phyloP scores from a whole-genome alignment of 1,140 invertebrate genomes.

The Nebria ingens region DNA sequence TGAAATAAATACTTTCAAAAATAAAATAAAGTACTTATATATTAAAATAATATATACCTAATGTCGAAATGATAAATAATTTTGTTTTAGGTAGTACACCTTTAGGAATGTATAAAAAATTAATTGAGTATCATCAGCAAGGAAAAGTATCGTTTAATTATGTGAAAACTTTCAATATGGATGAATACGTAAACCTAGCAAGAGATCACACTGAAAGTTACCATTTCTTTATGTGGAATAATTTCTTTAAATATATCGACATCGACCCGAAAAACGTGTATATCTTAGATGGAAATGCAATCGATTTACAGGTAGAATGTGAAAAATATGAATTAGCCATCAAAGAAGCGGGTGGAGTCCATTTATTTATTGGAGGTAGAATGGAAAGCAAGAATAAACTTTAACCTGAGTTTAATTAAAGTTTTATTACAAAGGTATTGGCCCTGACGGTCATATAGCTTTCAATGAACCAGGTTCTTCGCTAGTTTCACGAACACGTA shows the following conservation, averaged over 20 bases:
- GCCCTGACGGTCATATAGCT: slow-evolving; percentile 95
- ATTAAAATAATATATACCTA: no score
- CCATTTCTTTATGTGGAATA: slow-evolving; percentile 94
- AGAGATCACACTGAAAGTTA: slow-evolving; percentile 91
- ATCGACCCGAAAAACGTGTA: slow-evolving; percentile 85
- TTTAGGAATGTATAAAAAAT: slow-evolving; percentile 81
- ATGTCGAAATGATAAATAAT: no score
- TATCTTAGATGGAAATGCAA: slow-evolving; percentile 87
- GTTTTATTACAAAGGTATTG: slow-evolving; percentile 58
- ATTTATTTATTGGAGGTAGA: slow-evolving; percentile 83
- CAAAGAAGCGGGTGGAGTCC: slow-evolving; percentile 73
- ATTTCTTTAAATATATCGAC: slow-evolving; percentile 95
- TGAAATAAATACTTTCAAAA: no score
- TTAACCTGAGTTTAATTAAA: background rate
- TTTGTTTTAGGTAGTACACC: slow-evolving; percentile 73
- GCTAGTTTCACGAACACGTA: slow-evolving; percentile 78
- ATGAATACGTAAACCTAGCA: slow-evolving; percentile 92
- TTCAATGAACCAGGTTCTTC: slow-evolving; percentile 95
- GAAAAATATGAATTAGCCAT: slow-evolving; percentile 76
- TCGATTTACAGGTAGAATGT: slow-evolving; percentile 76
- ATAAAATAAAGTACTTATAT: no score
- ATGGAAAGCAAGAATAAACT: background rate
- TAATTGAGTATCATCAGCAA: slow-evolving; percentile 77
- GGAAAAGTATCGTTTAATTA: slow-evolving; percentile 88
- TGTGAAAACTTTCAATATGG: slow-evolving; percentile 98